Evolutionary conservation across 2,797 vertebrate species (phyloP), one percentile per base, ranked within the genome.

Genomic region (Paramormyrops hopkinsi): DNA sequence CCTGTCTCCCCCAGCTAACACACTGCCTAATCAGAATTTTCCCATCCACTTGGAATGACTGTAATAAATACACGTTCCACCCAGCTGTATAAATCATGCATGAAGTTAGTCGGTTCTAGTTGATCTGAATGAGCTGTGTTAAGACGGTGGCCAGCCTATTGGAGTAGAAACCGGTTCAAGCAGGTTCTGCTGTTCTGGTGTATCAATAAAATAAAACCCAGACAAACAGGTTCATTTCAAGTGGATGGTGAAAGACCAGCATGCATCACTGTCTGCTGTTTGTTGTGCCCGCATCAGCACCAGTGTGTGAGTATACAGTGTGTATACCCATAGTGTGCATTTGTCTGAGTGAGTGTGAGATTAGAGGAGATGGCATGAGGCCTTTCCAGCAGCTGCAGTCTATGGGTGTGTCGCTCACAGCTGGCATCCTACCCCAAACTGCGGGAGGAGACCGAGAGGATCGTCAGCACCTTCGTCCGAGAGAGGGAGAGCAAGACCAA

Each of bases 401-500:
- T 86, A 3, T 91, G 46, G 82, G 25, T 91, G 62, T 91, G 88
- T 90, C 88, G 83, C 9, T 82, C 89, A 29, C 93, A 99, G 98
- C 95, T 99, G 29, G 95, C 94, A 83, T 97, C 97, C 1, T 99
- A 98, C 92, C 98, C 98, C 65, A 94, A 96, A 69, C 92, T 99
- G 90, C 96, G 97, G 92, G 98, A 99, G 91, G 98, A 99, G 93
- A 99, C 97, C 0, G 98, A 99, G 92, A 93, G 98, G 11, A 99
- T 99, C 2, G 97, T 99, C 91, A 99, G 98, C 92, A 98, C 97
- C 0, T 96, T 98, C 90, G 91, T 99, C 93, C 93, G 98, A 56
- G 98, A 99, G 90, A 92, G 97, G 14, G 98, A 99, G 91, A 97
- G 97, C 87, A 97, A 96, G 76, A 99, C 98, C 86, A 99, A 99